Base-by-base conservation (phyloP, 2,888 invertebrate genomes). In the Lepidocyrtinus sp. region DNA sequence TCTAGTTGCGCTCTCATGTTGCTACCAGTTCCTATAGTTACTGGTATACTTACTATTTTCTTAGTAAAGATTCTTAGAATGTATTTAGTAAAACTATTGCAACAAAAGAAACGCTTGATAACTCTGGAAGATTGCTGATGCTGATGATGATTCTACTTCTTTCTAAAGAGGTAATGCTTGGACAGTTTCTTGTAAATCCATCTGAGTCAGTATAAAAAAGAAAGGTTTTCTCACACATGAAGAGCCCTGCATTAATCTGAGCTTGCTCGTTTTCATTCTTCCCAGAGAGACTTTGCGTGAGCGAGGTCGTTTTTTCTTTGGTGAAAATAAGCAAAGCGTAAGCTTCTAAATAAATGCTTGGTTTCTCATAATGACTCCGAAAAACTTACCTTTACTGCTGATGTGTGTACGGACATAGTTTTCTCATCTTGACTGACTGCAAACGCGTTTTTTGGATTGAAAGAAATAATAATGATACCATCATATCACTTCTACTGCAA, bases 351-450 rank as follows among this genome's bases (percentile, higher is more conserved):
- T 75, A 62, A 68, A 68, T 64, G 15, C 62, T 71, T 36, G 45
- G 71, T 71, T 74, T 65, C 64, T 55, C 26, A 65, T 65, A 65
- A 74, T 74, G 65, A 74, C 65, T 46, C 15, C 2, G 46, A 12
- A 50, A 50, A 12, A 50, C 50, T 15, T 50, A 50, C n/a, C 12
- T 36, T 12, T 7, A 50, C 50, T 50, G n/a, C n/a, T n/a, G n/a
- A n/a, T n/a, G n/a, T n/a, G n/a, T n/a, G n/a, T n/a, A n/a, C n/a
- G n/a, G n/a, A 5, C 36, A 7, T 36, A 5, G 12, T 36, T 50
- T 50, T 50, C 15, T 17, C 50, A 12, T 50, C 50, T 27, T 67
- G 67, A 64, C 64, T 26, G 24, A 64, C 65, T 17, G 9, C 26
- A 65, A 27, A 36, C 15, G 26, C n/a, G 1, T 65, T 21, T 24